Evolutionary conservation across 2,797 vertebrate genomes (phyloP).

Genomic region (Sebastes hubbsi): DNA sequence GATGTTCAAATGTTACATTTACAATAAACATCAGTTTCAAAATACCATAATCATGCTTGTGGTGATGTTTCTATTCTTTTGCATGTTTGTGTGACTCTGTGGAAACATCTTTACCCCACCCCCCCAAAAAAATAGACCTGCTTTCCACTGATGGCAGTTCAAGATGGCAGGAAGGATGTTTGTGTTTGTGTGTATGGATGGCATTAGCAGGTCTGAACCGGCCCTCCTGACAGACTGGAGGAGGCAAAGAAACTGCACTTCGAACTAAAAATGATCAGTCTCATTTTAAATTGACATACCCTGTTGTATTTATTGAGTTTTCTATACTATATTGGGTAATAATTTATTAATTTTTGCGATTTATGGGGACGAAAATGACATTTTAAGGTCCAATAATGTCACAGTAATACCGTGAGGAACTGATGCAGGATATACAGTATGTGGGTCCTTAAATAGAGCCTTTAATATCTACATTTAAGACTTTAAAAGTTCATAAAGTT

Average conservation of each 20-base stretch:
- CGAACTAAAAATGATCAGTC: no score
- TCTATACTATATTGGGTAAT: background rate
- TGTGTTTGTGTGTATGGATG: background rate
- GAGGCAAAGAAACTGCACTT: background rate
- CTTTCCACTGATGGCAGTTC: slow-evolving; percentile 6
- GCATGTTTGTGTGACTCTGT: no score
- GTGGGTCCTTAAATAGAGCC: background rate
- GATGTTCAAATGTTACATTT: no score
- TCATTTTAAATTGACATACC: background rate
- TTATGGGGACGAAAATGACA: background rate
- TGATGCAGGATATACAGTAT: background rate
- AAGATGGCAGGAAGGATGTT: slow-evolving; percentile 22
- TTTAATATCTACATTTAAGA: background rate
- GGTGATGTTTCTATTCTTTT: background rate
- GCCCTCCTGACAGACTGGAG: background rate
- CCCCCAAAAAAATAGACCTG: background rate
- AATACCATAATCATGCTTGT: background rate
- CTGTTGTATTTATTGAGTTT: background rate
- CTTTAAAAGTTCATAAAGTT: background rate
- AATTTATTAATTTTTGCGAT: background rate
- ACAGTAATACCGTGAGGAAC: background rate
- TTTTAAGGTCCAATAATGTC: background rate
- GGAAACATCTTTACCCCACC: no score
- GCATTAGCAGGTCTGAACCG: slow-evolving; percentile 20
- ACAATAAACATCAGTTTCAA: no score